Conservation (phyloP, 2,888 invertebrate genomes). For the Dryococelus australis region DNA sequence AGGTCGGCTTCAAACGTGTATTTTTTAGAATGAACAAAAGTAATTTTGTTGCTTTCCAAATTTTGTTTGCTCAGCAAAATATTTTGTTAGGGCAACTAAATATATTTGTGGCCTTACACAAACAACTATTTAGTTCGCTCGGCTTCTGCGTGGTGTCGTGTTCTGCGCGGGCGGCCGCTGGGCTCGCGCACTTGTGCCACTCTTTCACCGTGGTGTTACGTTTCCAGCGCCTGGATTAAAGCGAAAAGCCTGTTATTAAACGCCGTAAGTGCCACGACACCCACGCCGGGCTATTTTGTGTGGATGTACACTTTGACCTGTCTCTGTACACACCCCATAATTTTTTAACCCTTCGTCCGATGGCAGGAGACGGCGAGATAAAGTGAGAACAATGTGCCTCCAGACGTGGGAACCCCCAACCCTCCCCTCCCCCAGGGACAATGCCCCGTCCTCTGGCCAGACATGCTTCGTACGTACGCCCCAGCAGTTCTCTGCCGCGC, state of each 20-base stretch:
- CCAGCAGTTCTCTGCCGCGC: too few relatives aligned
- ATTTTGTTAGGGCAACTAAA: too few relatives aligned
- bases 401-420: neutral
- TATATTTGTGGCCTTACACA: too few relatives aligned
- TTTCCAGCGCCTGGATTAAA: constrained; percentile 22
- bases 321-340: constrained; percentile 26
- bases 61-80: too few relatives aligned
- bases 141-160: too few relatives aligned
- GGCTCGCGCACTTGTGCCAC: neutral
- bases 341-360: constrained; percentile 21
- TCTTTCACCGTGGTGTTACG: neutral
- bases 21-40: too few relatives aligned
- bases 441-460: too few relatives aligned
- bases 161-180: neutral
- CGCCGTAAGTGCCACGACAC: constrained; percentile 29
- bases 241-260: constrained; percentile 29
- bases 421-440: neutral
- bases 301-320: constrained; percentile 31
- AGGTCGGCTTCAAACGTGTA: too few relatives aligned
- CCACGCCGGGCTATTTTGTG: constrained; percentile 21
- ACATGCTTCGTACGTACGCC: too few relatives aligned
- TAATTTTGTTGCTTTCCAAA: too few relatives aligned
- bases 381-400: constrained; percentile 26
- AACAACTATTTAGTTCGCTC: too few relatives aligned
- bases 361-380: neutral